Percentiles rank a stretch among this genome's conserved stretches.
Evolutionary conservation across 2,888 invertebrate species (phyloP).

Genomic region (Apamea monoglypha): DNA sequence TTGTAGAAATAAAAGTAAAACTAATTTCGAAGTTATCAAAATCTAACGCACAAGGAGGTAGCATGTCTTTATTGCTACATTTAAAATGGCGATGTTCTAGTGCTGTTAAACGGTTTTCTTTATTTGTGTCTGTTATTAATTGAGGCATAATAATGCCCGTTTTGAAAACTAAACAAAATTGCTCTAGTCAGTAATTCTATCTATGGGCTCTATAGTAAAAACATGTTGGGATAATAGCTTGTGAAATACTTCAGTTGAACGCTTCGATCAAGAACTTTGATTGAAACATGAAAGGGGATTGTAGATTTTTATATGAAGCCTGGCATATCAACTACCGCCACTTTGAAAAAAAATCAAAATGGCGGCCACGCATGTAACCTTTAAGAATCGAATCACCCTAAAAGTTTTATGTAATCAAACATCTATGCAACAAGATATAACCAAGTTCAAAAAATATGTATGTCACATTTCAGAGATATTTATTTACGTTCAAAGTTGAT

Average conservation of each 20-base stretch:
- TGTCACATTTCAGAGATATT: too few species aligned
- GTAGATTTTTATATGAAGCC: too few species aligned
- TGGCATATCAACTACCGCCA: too few species aligned
- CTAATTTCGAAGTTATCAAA: constrained; percentile 2
- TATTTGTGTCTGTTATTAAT: background rate
- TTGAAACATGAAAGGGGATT: background rate
- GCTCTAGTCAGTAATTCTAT: constrained; percentile 2
- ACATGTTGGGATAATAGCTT: background rate
- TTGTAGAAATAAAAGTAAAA: background rate
- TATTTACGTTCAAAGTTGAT: too few species aligned
- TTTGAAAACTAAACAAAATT: background rate
- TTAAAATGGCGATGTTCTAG: background rate
- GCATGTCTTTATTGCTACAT: background rate
- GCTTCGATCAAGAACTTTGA: background rate
- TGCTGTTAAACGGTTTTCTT: background rate
- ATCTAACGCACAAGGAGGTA: constrained; percentile 27
- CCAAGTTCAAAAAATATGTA: too few species aligned
- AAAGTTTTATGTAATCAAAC: too few species aligned
- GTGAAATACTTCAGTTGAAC: background rate
- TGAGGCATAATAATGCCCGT: background rate
- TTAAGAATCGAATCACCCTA: background rate
- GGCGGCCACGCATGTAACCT: background rate
- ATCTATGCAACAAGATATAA: background rate
- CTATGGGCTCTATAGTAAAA: background rate
- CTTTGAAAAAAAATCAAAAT: too few species aligned